Evolutionary conservation across 2,888 invertebrate species (phyloP).

Genomic region (Netelia inedita): DNA sequence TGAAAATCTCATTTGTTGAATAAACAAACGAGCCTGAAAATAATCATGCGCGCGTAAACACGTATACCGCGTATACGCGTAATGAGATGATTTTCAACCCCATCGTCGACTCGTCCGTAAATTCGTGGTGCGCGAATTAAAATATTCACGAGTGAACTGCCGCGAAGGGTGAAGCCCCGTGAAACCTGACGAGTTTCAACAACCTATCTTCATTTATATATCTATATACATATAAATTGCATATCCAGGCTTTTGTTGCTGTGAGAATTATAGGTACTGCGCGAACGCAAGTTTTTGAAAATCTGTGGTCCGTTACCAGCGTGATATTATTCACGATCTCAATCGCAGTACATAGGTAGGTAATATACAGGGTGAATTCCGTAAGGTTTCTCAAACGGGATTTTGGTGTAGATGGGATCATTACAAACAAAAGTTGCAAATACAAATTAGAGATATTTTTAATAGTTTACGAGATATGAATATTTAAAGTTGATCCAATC

Average conservation of each 20-base stretch:
- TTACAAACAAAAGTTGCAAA: no score
- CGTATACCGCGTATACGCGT: slow-evolving; percentile 15
- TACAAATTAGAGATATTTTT: no score
- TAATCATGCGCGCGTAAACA: background rate
- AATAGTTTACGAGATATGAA: no score
- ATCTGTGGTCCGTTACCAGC: slow-evolving; percentile 28
- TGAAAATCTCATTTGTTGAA: background rate
- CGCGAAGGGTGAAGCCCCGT: background rate
- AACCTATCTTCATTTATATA: slow-evolving; percentile 21
- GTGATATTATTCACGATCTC: slow-evolving; percentile 39
- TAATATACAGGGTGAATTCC: no score
- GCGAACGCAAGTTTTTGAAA: slow-evolving; percentile 22
- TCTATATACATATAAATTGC: slow-evolving; percentile 7
- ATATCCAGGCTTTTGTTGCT: background rate
- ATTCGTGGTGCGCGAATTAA: slow-evolving; percentile 29
- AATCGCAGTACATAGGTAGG: no score
- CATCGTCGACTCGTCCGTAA: slow-evolving; percentile 26
- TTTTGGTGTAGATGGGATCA: no score
- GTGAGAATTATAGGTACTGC: background rate
- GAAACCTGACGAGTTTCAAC: slow-evolving; percentile 17
- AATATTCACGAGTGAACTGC: slow-evolving; percentile 52
- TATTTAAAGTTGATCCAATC: no score
- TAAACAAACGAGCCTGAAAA: slow-evolving; percentile 2
- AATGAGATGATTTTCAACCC: slow-evolving; percentile 23
- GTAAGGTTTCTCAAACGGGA: no score